Percentiles rank a stretch among this genome's conserved stretches.
These are phyloP conservation scores for Myiotriccus ornatus DNA, from an alignment of 2,797 vertebrate species.

Conservation along the genomic window DNA sequence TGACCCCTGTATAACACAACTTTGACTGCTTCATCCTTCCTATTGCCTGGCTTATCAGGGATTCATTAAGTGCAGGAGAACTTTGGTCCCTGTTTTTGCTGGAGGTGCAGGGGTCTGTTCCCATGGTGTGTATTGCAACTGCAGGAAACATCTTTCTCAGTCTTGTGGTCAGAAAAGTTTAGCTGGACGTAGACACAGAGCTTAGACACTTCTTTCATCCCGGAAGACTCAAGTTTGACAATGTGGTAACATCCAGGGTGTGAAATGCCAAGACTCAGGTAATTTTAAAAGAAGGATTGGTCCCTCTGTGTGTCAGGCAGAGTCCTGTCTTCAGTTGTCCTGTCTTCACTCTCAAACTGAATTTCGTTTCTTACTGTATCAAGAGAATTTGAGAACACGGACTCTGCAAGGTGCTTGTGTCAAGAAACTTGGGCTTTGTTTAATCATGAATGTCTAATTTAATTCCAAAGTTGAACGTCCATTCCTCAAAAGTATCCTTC, in stretches of 20 bases:
- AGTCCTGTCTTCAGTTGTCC: neutral
- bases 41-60: neutral
- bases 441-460: neutral
- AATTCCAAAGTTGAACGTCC: neutral
- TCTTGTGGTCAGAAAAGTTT: neutral
- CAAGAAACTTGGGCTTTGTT: neutral
- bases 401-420: neutral
- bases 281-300: neutral
- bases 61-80: neutral
- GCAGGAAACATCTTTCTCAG: neutral
- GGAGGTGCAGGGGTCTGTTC: neutral
- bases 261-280: neutral
- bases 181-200: neutral
- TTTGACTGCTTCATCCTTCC: neutral
- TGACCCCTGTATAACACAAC: neutral
- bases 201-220: neutral
- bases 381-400: neutral
- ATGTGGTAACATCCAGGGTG: neutral
- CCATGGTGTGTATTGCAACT: accelerated
- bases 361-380: neutral
- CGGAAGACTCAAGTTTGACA: neutral
- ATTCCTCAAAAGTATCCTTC: neutral
- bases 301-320: neutral
- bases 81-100: neutral
- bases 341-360: neutral